Percentiles rank a stretch among this genome's conserved stretches.
Evolutionary conservation across 1,140 invertebrate genomes (phyloP).

Genomic region (Oreohelix idahoensis): DNA sequence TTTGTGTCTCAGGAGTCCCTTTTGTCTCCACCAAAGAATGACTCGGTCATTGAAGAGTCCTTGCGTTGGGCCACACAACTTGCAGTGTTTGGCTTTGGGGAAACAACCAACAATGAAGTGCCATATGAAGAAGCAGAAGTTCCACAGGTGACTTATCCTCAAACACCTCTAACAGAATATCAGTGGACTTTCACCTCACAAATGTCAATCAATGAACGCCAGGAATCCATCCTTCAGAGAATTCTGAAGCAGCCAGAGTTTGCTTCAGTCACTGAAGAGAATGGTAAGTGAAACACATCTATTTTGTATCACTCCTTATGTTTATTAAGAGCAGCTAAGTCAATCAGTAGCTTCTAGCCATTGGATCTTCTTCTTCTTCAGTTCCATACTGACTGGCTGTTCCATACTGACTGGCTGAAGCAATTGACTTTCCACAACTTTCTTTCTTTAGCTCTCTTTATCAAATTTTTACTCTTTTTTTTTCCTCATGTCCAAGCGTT

Average conservation of each 20-base stretch:
- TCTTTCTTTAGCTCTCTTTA: no score
- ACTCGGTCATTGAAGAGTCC: constrained; percentile 7
- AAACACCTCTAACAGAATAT: constrained; percentile 34
- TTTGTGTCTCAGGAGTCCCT: neutral
- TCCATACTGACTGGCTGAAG: no score
- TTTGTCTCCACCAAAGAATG: constrained; percentile 20
- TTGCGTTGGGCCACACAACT: constrained; percentile 23
- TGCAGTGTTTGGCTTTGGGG: constrained; percentile 23
- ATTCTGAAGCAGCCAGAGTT: constrained; percentile 36
- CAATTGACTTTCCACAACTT: no score
- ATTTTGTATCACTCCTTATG: no score
- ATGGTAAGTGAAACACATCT: constrained; percentile 6
- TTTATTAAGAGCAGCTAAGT: no score
- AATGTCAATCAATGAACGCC: constrained; percentile 28
- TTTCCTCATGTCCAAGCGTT: no score
- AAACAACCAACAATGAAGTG: constrained; percentile 13
- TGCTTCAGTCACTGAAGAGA: constrained; percentile 18
- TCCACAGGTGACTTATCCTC: neutral
- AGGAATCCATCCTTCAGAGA: constrained; percentile 31
- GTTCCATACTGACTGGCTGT: no score
- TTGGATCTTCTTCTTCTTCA: no score
- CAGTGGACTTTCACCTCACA: constrained; percentile 26
- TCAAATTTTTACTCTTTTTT: no score
- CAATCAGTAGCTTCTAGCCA: no score
- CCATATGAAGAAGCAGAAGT: constrained; percentile 26